Evolutionary conservation across 2,113 vertebrate species (phyloP).

Genomic region (Acanthochromis polyacanthus): DNA sequence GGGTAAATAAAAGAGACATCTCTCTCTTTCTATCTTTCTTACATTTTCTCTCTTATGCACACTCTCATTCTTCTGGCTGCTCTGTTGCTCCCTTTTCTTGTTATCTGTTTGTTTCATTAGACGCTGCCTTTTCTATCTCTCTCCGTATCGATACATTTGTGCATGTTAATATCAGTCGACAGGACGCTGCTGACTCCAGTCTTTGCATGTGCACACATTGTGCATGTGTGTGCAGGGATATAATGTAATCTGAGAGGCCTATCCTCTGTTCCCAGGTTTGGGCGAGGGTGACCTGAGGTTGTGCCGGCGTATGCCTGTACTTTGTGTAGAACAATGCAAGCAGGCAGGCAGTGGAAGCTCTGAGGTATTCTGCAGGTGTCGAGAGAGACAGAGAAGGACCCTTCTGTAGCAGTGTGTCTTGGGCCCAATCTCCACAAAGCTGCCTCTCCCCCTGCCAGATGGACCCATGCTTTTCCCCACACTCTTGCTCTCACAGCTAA

Average conservation of each 20-base stretch:
- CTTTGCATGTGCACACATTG: constrained; percentile 6
- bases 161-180: constrained; percentile 48
- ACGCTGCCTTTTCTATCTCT: constrained; percentile 2
- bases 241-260: constrained; percentile 56
- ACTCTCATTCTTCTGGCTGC: constrained; percentile 27
- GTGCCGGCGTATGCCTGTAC: constrained; percentile 45
- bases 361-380: constrained; percentile 87
- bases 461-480: constrained; percentile 85
- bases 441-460: constrained; percentile 86
- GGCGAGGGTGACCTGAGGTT: constrained; percentile 49
- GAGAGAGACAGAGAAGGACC: constrained; percentile 74
- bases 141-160: constrained; percentile 46
- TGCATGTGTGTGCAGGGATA: constrained; percentile 29
- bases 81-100: constrained; percentile 10
- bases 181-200: constrained; percentile 7
- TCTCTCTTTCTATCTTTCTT: constrained; percentile 60
- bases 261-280: constrained; percentile 55
- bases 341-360: constrained; percentile 57
- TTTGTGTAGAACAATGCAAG: constrained; percentile 73
- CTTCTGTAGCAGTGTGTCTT: constrained; percentile 87
- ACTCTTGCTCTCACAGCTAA: constrained; percentile 86
- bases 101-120: constrained; percentile 36
- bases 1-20: constrained; percentile 82
- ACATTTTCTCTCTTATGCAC: constrained; percentile 35
- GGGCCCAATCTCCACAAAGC: constrained; percentile 85